Conservation (phyloP, 1,140 invertebrate genomes). For the Penaeus japonicus region DNA sequence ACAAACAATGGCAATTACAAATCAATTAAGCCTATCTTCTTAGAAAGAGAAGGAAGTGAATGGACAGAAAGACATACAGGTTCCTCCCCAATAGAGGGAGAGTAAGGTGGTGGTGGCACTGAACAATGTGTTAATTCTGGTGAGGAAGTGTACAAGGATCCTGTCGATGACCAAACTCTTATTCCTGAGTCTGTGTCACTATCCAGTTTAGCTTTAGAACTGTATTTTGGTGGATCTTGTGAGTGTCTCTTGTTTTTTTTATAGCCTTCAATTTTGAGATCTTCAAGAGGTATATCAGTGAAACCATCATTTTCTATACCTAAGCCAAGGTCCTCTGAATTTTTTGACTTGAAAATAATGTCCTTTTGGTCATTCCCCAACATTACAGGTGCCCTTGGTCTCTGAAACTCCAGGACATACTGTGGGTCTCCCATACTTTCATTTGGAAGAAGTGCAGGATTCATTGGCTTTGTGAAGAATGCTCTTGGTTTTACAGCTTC, state of each 20-base stretch:
- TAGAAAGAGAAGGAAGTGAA: slow-evolving; percentile 17
- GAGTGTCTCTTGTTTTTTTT: not conserved
- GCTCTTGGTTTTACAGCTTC: slow-evolving; percentile 42
- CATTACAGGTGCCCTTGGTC: slow-evolving; percentile 31
- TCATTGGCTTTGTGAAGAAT: slow-evolving; percentile 47
- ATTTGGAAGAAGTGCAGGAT: slow-evolving; percentile 28
- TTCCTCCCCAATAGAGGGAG: slow-evolving; percentile 19
- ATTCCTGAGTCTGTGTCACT: slow-evolving; percentile 40
- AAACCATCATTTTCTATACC: slow-evolving; percentile 34
- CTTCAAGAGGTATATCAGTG: slow-evolving; percentile 10
- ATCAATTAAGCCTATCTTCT: slow-evolving; percentile 1
- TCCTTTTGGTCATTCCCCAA: slow-evolving; percentile 17
- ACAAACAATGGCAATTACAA: not conserved
- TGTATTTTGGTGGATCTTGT: slow-evolving; percentile 25
- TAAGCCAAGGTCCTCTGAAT: not conserved
- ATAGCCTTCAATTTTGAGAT: not conserved
- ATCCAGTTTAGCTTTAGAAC: slow-evolving; percentile 13
- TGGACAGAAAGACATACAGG: slow-evolving; percentile 25
- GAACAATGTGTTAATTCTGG: slow-evolving; percentile 8
- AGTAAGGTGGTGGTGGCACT: slow-evolving; percentile 39
- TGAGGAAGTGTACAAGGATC: slow-evolving; percentile 20
- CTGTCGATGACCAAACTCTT: slow-evolving; percentile 37
- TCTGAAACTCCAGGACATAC: slow-evolving; percentile 34
- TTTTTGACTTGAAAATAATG: not conserved
- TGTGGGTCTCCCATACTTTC: not conserved